Conservation (phyloP, 2,113 vertebrate species). For the Meleagris gallopavo region DNA sequence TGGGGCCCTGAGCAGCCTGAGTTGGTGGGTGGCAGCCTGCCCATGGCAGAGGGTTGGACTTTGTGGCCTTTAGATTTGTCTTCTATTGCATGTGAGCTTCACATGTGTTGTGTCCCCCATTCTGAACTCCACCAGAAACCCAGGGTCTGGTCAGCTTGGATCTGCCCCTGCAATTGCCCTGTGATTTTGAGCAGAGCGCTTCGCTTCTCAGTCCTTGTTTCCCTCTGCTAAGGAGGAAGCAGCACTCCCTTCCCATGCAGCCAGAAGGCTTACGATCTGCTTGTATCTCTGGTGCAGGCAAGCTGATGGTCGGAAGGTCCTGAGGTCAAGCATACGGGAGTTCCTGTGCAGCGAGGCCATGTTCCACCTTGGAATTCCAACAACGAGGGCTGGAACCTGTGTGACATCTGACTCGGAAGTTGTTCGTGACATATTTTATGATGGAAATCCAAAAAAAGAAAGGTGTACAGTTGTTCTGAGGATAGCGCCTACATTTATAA, state of each 20-base stretch:
- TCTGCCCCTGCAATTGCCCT: not conserved
- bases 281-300: conserved; percentile 74
- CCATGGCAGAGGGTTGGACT: no score
- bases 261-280: not conserved
- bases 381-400: conserved; percentile 89
- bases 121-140: not conserved
- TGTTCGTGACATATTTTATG: conserved; percentile 88
- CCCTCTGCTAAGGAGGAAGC: no score
- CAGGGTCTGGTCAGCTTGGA: not conserved
- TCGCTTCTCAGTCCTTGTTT: not conserved
- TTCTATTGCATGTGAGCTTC: no score
- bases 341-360: conserved; percentile 97
- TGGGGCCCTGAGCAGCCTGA: no score
- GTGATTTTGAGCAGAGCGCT: no score
- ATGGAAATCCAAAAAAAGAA: conserved; percentile 86
- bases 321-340: conserved; percentile 94
- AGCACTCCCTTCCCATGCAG: not conserved
- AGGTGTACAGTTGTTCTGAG: conserved; percentile 91
- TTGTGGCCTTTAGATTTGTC: no score
- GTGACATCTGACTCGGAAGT: conserved; percentile 89
- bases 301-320: conserved; percentile 93
- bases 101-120: no score
- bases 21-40: no score
- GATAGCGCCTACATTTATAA: conserved; percentile 92
- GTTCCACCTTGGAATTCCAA: conserved; percentile 91